Percentiles rank a stretch among this genome's conserved stretches.
These are phyloP conservation scores for Nasua narica DNA, from an alignment of 2,797 vertebrate species.

Conservation along the genomic window DNA sequence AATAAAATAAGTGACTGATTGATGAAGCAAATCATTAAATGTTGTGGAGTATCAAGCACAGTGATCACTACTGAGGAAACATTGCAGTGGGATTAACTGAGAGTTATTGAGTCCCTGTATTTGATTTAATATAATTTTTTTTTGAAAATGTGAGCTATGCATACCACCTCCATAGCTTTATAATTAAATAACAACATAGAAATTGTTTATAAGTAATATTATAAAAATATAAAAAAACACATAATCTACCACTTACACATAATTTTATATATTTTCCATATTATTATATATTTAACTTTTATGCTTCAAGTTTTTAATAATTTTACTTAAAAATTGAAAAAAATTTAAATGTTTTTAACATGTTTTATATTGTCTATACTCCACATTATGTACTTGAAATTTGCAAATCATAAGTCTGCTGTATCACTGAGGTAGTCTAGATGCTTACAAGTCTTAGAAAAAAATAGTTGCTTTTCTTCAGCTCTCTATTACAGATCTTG, in stretches of 20 bases:
- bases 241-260: neutral
- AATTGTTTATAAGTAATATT: neutral
- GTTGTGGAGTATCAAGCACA: neutral
- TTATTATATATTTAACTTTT: neutral
- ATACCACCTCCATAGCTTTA: neutral
- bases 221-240: neutral
- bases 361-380: neutral
- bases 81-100: neutral
- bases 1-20: slow-evolving; percentile 17
- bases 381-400: neutral
- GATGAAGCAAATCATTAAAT: slow-evolving; percentile 1
- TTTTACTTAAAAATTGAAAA: neutral
- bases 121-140: neutral
- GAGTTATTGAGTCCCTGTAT: neutral
- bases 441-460: neutral
- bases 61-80: neutral
- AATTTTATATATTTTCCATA: neutral
- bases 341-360: neutral
- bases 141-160: neutral
- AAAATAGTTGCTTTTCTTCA: neutral
- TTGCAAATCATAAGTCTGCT: neutral
- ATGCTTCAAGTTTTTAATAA: neutral
- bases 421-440: neutral
- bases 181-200: neutral
- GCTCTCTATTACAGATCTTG: neutral